Percentiles rank a stretch among this genome's conserved stretches.
These are phyloP conservation scores for Protomyctophum bolini DNA, from an alignment of 2,113 vertebrate genomes.

Conservation along the genomic window DNA sequence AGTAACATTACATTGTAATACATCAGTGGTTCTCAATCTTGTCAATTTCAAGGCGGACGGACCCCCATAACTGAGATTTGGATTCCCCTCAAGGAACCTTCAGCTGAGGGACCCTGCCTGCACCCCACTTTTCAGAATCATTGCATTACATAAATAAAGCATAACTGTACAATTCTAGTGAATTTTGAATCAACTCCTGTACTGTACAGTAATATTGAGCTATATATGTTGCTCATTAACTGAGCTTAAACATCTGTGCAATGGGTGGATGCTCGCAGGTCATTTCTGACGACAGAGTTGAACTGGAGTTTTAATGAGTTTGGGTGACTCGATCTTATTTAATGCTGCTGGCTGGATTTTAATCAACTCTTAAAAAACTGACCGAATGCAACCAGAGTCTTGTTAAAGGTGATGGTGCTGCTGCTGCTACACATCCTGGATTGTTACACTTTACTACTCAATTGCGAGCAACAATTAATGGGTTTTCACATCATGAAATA, in stretches of 20 bases:
- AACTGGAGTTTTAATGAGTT: constrained; percentile 17
- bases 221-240: constrained; percentile 31
- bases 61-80: too few species aligned
- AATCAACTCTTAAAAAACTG: constrained; percentile 41
- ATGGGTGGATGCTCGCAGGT: constrained; percentile 23
- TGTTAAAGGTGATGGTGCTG: constrained; percentile 41
- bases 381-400: constrained; percentile 43
- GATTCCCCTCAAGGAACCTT: too few species aligned
- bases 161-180: too few species aligned
- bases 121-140: too few species aligned
- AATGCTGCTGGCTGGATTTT: constrained; percentile 43
- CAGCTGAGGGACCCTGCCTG: too few species aligned
- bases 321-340: constrained; percentile 32
- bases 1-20: too few species aligned
- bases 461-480: neutral
- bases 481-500: too few species aligned
- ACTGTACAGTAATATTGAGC: constrained; percentile 6
- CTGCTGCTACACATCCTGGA: constrained; percentile 50
- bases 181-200: neutral
- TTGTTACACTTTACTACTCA: constrained; percentile 38
- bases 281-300: constrained; percentile 19
- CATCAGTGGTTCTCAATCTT: too few species aligned
- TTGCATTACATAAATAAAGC: too few species aligned
- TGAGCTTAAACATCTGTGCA: neutral
- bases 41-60: too few species aligned